These are phyloP conservation scores for Malurus alboscapulatus DNA, from an alignment of 2,113 vertebrate species.

Conservation along the genomic window DNA sequence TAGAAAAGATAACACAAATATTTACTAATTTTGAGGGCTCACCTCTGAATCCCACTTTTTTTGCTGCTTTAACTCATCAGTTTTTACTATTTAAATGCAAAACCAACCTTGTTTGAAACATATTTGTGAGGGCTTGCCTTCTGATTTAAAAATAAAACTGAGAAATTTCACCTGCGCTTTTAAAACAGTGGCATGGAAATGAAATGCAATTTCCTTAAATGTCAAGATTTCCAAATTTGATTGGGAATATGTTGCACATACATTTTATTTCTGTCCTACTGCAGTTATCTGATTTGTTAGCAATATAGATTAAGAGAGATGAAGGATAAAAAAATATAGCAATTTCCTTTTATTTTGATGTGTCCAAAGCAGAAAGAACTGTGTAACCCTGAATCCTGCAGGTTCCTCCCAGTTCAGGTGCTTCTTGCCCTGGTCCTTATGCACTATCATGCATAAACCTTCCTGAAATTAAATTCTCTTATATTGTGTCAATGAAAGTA, in stretches of 20 bases:
- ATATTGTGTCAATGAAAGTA: background rate
- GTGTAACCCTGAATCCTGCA: background rate
- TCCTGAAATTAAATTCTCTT: background rate
- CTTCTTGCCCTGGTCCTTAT: background rate
- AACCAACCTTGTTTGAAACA: background rate
- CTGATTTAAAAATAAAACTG: slow-evolving; percentile 2
- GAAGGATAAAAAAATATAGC: background rate
- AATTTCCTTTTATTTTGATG: background rate
- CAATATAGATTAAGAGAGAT: background rate
- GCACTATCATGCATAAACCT: rapidly evolving
- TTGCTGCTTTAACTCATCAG: background rate
- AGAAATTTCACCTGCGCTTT: slow-evolving; percentile 14
- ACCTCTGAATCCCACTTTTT: background rate
- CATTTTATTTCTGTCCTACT: background rate
- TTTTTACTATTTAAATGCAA: background rate
- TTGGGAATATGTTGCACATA: background rate
- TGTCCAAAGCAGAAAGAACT: background rate
- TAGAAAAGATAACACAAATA: background rate
- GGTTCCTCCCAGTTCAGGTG: background rate
- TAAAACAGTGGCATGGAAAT: slow-evolving; percentile 1
- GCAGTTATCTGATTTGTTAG: background rate
- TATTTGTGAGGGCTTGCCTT: background rate
- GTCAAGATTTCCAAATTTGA: slow-evolving; percentile 44
- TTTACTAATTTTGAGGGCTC: background rate
- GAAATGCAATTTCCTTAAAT: slow-evolving; percentile 48